Base-by-base conservation (phyloP, 1,140 invertebrate species). In the Pseudomyrmex gracilis region DNA sequence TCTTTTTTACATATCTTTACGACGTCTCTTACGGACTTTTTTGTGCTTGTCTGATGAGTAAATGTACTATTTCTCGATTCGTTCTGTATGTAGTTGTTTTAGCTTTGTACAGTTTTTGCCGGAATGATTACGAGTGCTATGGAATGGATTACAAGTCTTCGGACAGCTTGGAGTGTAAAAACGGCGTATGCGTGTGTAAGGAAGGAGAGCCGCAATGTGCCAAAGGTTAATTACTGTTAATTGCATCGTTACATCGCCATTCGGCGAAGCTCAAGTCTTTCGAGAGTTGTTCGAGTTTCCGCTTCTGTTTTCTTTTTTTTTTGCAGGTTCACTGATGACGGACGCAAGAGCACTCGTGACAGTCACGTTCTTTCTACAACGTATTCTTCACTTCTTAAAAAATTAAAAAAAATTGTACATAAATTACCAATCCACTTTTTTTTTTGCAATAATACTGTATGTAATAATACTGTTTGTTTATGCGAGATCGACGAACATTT, bases 181-280 rank as follows among this genome's bases (percentile, higher is more conserved):
- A 82, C 17, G 13, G 61, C 10, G 51, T 82, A 57, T 91, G 90
- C 55, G 60, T 83, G 53, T 90, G 88, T 20, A 85, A 70, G 13
- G 61, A 82, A 17, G 88, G 83, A 45, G 61, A 85, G 7, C 2
- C 55, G n/a, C 20, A 7, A 12, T 90, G 84, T 61, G 80, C 47
- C 49, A 86, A 78, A 87, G 89, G 89, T 90, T 82, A 89, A 87
- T 76, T 60, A 34, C 10, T 8, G 12, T 83, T 78, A 83, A 76
- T 80, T 63, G 43, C 17, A 22, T 15, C 61, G 60, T 68, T 13
- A 61, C 71, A 10, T 82, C 47, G 43, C 53, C 67, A 73, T 87
- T 68, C 22, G 20, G 45, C 17, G 63, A 60, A 63, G 4, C 0
- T 1, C 34, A 57, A 67, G 1, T 71, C 71, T 67, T 66, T 47